These are phyloP conservation scores for Papilio gigon DNA, from an alignment of 2,888 invertebrate genomes.

Conservation along the genomic window DNA sequence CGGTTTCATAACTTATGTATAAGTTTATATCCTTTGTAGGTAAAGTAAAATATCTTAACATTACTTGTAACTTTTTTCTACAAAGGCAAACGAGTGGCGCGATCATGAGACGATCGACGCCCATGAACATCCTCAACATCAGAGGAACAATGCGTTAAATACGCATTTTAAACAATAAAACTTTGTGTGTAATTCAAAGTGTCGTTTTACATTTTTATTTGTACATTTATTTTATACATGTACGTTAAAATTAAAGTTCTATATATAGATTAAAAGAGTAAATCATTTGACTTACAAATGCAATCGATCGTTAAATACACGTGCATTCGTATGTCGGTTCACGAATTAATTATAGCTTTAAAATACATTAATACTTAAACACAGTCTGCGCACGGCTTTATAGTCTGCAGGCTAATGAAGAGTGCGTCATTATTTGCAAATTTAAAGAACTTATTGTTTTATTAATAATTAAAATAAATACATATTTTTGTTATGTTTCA, in stretches of 20 bases:
- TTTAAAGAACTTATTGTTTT: neutral
- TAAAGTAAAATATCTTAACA: neutral
- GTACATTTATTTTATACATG: too few species aligned
- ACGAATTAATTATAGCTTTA: constrained; percentile 22
- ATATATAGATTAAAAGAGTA: neutral
- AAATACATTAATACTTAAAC: constrained; percentile 19
- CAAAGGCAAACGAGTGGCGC: too few species aligned
- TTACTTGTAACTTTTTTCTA: neutral
- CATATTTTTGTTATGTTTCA: too few species aligned
- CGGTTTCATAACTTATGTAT: constrained; percentile 20
- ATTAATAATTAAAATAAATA: neutral
- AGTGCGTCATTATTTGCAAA: neutral
- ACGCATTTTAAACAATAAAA: too few species aligned
- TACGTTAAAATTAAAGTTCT: too few species aligned
- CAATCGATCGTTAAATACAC: neutral
- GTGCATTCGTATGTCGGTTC: neutral
- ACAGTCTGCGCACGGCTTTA: neutral
- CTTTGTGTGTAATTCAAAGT: too few species aligned
- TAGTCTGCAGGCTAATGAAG: neutral
- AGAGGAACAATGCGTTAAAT: too few species aligned
- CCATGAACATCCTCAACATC: too few species aligned
- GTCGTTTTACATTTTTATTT: too few species aligned
- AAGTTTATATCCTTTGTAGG: neutral
- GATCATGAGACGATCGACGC: too few species aligned
- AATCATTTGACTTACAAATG: neutral